These are phyloP conservation scores for Ashinkailepas kermadecensis DNA, from an alignment of 2,888 invertebrate species.

Conservation along the genomic window DNA sequence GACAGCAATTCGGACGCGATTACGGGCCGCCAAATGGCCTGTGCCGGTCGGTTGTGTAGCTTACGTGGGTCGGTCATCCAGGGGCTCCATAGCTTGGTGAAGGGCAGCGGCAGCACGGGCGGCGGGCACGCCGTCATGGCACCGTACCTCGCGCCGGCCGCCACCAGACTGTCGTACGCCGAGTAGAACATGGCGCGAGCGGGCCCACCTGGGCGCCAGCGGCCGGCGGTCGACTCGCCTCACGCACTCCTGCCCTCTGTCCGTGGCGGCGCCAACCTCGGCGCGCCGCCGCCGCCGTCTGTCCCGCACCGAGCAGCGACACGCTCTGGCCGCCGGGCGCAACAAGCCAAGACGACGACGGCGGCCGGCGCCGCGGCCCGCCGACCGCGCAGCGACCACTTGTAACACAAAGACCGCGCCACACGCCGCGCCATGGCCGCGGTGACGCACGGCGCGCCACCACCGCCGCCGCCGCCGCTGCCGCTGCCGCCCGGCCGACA, in stretches of 20 bases:
- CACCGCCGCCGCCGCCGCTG: too few relatives aligned
- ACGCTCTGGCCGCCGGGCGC: constrained; percentile 3
- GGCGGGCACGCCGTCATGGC: background rate
- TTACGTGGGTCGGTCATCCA: constrained; percentile 21
- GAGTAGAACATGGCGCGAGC: constrained; percentile 7
- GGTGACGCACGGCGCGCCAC: too few relatives aligned
- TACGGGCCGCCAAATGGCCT: too few relatives aligned
- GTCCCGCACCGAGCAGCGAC: background rate
- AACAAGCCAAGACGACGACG: constrained; percentile 17
- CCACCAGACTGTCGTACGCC: constrained; percentile 12
- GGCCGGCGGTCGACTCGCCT: background rate
- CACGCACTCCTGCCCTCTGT: constrained; percentile 17
- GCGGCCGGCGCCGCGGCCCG: background rate
- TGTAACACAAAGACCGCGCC: constrained; percentile 13
- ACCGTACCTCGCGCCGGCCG: background rate
- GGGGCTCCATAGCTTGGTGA: constrained; percentile 15
- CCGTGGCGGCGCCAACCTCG: background rate
- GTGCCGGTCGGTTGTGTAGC: background rate
- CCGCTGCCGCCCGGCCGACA: background rate
- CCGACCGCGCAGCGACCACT: constrained; percentile 6
- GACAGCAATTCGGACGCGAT: too few relatives aligned
- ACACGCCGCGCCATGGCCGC: background rate
- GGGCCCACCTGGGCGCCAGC: background rate
- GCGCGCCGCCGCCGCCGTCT: background rate
- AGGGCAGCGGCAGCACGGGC: constrained; percentile 4